Base-by-base conservation (phyloP, 1,140 invertebrate genomes). In the Ceratina calcarata region DNA sequence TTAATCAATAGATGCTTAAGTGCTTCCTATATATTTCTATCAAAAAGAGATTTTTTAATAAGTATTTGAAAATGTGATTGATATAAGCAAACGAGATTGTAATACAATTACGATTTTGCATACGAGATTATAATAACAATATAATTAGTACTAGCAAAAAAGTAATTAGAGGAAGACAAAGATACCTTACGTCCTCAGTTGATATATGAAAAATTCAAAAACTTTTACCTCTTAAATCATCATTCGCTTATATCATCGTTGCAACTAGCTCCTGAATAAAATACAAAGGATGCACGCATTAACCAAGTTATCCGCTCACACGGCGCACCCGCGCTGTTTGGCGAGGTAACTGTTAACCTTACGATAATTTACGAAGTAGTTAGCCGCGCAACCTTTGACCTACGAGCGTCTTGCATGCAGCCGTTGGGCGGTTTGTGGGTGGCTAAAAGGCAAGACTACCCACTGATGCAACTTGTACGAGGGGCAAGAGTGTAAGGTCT, bases 311-410 rank as follows among this genome's bases (percentile, higher is more conserved):
- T 83, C 76, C 77, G 83, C 76, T 84, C 81, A 78, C 37, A 78
- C 58, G 18, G 49, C 27, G 27, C 60, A 32, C 27, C 27, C 27
- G 55, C 27, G 45, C 27, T 1, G 27, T 32, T 32, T 32, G 53
- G 37, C 82, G 37, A 76, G 70, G 78, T 81, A 81, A 84, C 78
- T 18, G 82, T 85, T 86, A 84, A 87, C 75, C 80, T 87, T 85
- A 80, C 80, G 80, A 84, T 86, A 87, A 90, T 88, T 89, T 85
- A 84, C 83, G 60, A 67, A 72, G 69, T 86, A 85, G 81, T 89
- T 82, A 81, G 76, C 81, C 74, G 80, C 76, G 79, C 83, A 84
- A 91, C 82, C 85, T 90, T 91, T 88, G 87, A 89, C 89, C 88
- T 89, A 90, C 84, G 83, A 87, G 82, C 81, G 77, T 88, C 86